phyloP scores from a whole-genome alignment of 2,797 vertebrate genomes.

The Sebastes vulpes region DNA sequence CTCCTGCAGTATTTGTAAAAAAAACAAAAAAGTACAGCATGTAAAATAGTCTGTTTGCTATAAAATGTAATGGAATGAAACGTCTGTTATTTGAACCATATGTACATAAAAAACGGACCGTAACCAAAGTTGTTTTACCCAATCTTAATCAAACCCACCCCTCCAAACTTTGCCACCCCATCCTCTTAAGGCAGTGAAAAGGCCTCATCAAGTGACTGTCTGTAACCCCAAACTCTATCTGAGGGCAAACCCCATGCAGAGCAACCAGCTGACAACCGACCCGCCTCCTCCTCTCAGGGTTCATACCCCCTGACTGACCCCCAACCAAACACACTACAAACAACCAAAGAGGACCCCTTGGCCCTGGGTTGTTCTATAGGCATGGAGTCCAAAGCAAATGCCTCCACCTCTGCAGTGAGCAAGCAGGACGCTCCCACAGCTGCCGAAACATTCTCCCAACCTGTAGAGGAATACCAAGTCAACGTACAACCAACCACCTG shows the following conservation, averaged over 20 bases:
- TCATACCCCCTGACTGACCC: conserved; percentile 7
- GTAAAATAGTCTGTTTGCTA: background rate
- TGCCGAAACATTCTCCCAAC: conserved; percentile 26
- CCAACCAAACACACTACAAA: background rate
- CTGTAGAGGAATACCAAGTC: background rate
- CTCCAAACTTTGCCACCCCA: background rate
- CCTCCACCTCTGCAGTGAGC: background rate
- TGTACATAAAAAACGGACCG: background rate
- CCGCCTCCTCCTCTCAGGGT: background rate
- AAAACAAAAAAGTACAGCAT: background rate
- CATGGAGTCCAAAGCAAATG: background rate
- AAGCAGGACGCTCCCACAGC: conserved; percentile 5
- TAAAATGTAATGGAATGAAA: background rate
- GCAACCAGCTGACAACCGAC: background rate
- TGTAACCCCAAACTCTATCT: background rate
- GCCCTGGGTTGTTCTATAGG: background rate
- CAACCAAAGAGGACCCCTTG: background rate
- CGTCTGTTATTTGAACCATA: background rate
- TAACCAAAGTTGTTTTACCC: background rate
- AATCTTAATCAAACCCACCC: background rate
- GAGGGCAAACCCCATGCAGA: conserved; percentile 8
- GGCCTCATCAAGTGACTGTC: background rate
- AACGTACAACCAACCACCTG: background rate
- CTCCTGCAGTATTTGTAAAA: background rate
- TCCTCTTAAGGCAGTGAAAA: background rate